phyloP scores from a whole-genome alignment of 2,888 invertebrate genomes.

The Teleiodes luculella region DNA sequence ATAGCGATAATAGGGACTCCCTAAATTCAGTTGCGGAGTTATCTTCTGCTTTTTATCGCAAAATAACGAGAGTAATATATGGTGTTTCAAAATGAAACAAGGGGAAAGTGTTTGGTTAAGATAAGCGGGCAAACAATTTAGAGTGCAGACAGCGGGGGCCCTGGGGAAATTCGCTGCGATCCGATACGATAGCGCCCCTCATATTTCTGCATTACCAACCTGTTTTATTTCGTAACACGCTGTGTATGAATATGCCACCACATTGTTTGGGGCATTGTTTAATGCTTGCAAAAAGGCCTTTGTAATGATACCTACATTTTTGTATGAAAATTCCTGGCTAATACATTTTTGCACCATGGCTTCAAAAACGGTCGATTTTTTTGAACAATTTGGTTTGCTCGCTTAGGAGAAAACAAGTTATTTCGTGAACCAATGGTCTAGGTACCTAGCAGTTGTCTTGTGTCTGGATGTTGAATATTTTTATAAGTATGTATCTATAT shows the following conservation, averaged over 20 bases:
- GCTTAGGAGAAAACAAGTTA: too few species aligned
- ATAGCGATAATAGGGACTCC: too few species aligned
- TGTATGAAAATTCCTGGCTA: not conserved
- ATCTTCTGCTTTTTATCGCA: not conserved
- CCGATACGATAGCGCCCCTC: conserved; percentile 35
- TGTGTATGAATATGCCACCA: not conserved
- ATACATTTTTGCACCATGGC: too few species aligned
- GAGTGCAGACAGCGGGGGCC: conserved; percentile 7
- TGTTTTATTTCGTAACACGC: conserved; percentile 13
- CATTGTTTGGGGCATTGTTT: not conserved
- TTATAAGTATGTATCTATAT: too few species aligned
- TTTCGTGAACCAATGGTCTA: too few species aligned
- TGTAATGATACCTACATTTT: not conserved
- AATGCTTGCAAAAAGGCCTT: not conserved
- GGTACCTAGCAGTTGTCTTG: too few species aligned
- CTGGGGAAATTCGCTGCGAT: conserved; percentile 46
- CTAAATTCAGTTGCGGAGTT: too few species aligned
- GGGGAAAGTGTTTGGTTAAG: conserved; percentile 9
- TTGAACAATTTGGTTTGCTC: too few species aligned
- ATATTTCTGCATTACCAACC: conserved; percentile 41
- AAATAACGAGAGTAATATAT: not conserved
- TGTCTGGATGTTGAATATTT: too few species aligned
- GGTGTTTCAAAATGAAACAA: conserved; percentile 1
- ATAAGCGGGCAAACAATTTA: conserved; percentile 13
- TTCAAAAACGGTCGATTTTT: too few species aligned